Evolutionary conservation across 2,888 invertebrate genomes (phyloP), one percentile per base, ranked within the genome.

Genomic region (Oligia strigilis): DNA sequence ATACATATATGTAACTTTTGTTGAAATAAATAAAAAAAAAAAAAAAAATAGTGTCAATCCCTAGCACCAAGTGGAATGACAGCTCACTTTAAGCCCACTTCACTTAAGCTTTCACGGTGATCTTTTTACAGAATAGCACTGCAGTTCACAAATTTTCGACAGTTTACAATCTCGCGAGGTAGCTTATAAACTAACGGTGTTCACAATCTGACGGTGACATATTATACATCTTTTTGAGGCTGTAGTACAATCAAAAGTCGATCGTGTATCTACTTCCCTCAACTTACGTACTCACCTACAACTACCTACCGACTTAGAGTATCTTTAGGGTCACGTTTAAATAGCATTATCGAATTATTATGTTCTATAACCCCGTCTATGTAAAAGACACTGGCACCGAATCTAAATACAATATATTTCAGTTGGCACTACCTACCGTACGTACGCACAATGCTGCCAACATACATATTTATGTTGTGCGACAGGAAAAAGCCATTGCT

Each of bases 401-500:
- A 73, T 81, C 69, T 69, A 43, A 74, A 66, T 70, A 74, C 71
- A 78, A 80, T 86, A 77, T 80, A 86, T 79, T 88, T 88, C 62
- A 81, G 89, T 87, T 87, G 80, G 85, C 85, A 87, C 75, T 77
- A 78, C 82, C 17, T 80, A 77, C 23, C 74, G 74, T 82, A 75
- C 76, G 84, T 78, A 80, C 82, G 80, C 80, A 79, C 85, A 90
- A 75, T 82, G 82, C 78, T 85, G 85, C 83, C 90, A 87, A 88
- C 88, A 85, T 84, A 85, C 84, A 86, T 90, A 88, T 90, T 89
- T 86, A 90, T 88, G 81, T 80, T 77, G 75, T 66, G 81, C 84
- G 86, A 86, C 90, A 91, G 91, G 91, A 91, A 91, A 85, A 88
- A 84, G 88, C 90, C 87, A 91, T 90, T 90, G 90, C 90, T 85